Base-by-base conservation (phyloP, 2,888 invertebrate genomes). In the Dorcus hopei region DNA sequence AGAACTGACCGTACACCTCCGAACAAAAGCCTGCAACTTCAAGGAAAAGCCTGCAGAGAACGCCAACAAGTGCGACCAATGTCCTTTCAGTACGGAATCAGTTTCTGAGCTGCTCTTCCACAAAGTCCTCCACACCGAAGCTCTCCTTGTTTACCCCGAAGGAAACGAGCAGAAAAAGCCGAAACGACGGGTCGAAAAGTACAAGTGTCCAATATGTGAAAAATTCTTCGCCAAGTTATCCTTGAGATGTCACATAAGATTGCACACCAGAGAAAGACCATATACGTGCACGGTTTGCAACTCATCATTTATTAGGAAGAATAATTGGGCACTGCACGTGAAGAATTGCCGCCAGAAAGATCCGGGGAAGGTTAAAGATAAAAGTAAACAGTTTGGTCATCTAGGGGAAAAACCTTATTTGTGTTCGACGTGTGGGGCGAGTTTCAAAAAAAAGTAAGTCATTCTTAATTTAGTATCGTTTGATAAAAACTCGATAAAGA, bases 51-150 rank as follows among this genome's bases (percentile, higher is more conserved):
- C 26, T 6, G 5, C 26, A 33, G 26, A 33, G 3, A 33, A 33
- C 26, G 26, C 26, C 26, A 64, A 68, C 14, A 81, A 77, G 67
- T 89, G 89, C 74, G 80, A 80, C 61, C 81, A 81, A 49, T 89
- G 88, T 66, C 78, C 81, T 7, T 89, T 83, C 74, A 80, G 81
- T 4, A 85, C 87, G 0, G 81, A 84, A 52, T 87, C 87, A 0
- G 82, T 87, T 61, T 85, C 91, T 0, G 91, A 91, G 71, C 82
- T 88, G 54, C 79, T 90, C 57, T 91, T 86, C 72, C 92, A 92
- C 75, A 83, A 87, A 63, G 83, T 87, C 0, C 78, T 90, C 1
- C 91, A 91, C 71, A 78, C 79, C 0, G 80, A 82, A 8, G 80
- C 83, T 1, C 71, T 79, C 38, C 60, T 75, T 6, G 60, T 69